Base-by-base conservation (phyloP, 1,140 invertebrate genomes). In the Drosophila watanabei region DNA sequence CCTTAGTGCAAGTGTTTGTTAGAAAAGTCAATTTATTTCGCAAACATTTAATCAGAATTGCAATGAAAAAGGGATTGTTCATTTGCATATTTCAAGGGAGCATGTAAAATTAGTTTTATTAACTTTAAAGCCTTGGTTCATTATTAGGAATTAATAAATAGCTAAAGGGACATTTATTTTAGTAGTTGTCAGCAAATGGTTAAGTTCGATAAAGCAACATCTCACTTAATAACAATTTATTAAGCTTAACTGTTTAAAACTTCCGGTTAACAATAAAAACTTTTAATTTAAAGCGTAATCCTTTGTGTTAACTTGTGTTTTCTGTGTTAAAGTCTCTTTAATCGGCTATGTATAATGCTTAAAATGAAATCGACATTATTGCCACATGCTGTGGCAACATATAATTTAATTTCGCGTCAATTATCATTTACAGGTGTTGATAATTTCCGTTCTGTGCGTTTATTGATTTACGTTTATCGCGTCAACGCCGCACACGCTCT, bases 401-500 rank as follows among this genome's bases (percentile, higher is more conserved):
- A 69, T 57, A 69, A 78, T 77, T 78, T 54, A 77, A 69, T 77
- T 69, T 77, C 37, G 24, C 48, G 28, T 39, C 75, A 78, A 78
- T 78, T 77, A 77, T 78, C 56, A 37, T 48, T 78, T 61, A 78
- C 75, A 77, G 56, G 73, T 78, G 75, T 78, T 62, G 56, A 77
- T 69, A 77, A 77, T 77, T 77, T 78, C 73, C 75, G 57, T 69
- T 76, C n/a, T 45, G 73, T 57, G 73, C 30, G 73, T 61, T 77
- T 78, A 78, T 78, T 78, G 75, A 78, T 78, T 78, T 69, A 78
- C 75, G 54, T 60, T 78, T 78, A 78, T 57, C 63, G 35, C 41
- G 52, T 58, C 59, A 39, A 71, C 51, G 51, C 39, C 66, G 39
- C 51, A 71, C 33, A 46, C 39, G 20, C 51, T 71, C 49, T 30